These are phyloP conservation scores for Euproctis similis DNA, from an alignment of 2,888 invertebrate genomes.

Conservation along the genomic window DNA sequence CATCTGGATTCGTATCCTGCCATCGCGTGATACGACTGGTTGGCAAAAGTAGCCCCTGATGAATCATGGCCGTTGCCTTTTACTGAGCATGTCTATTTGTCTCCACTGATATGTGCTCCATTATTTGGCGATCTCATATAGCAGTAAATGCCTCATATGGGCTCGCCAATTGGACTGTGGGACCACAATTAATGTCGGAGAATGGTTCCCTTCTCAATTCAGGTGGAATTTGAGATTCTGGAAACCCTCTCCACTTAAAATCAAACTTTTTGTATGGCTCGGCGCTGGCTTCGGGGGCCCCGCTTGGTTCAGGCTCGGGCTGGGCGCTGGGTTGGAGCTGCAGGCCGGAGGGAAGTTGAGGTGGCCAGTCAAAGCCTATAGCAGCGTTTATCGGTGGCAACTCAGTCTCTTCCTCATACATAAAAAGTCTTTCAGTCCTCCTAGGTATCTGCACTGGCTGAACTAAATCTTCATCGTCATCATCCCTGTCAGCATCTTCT, in stretches of 20 bases:
- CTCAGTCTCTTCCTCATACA: neutral
- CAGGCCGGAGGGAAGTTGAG: neutral
- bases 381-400: neutral
- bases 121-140: too few species aligned
- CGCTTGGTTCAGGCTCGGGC: neutral
- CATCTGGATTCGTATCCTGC: neutral
- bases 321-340: neutral
- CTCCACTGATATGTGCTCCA: neutral
- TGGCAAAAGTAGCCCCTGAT: too few species aligned
- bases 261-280: conserved; percentile 5
- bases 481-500: neutral
- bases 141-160: too few species aligned
- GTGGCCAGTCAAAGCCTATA: neutral
- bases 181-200: conserved; percentile 14
- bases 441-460: conserved; percentile 1
- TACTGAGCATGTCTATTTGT: neutral
- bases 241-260: conserved; percentile 10
- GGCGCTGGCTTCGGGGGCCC: neutral
- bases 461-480: neutral
- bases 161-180: conserved; percentile 7
- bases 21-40: neutral
- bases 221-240: conserved; percentile 9
- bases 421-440: neutral
- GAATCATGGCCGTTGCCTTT: too few species aligned
- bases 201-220: conserved; percentile 10